Base-by-base conservation (phyloP, 37 sponge, comb jelly and placozoan species). In the Theonella swinhoei region DNA sequence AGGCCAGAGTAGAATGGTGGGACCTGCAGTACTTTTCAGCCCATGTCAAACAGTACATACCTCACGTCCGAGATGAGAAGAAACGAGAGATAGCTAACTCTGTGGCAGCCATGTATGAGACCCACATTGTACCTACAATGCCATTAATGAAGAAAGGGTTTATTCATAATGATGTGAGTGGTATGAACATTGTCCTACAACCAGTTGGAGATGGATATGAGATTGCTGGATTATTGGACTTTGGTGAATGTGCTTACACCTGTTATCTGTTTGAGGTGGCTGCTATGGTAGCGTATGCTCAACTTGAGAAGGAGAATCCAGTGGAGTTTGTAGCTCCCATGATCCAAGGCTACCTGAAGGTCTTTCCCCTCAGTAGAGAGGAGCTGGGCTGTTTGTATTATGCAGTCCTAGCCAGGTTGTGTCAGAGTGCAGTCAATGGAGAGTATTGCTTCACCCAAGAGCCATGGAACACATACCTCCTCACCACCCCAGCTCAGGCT, bases 201-300 rank as follows among this genome's bases (percentile, higher is more conserved):
- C 30, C 25, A 9, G 36, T 71, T 1, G 25, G 37, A 17, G 65
- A 62, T 41, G 11, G 26, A 14, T 30, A 24, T 66, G 67, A 29
- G 22, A 5, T 87, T 30, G 68, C 60, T 47, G 81, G 81, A 1
- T 19, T 81, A n/a, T 75, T 87, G 0, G 88, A 87, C 39, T 80
- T 87, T 29, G 68, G 75, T 39, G 88, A 75, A 14, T 62, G 68
- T 43, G 0, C 26, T 9, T 33, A 68, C 22, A 62, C 88, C 24
- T 80, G 82, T 61, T 58, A 29, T 75, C 54, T 87, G 32, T 87
- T 87, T 76, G 88, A 87, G 29, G 28, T 80, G 3, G 88, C 64
- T 24, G 43, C 81, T 24, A n/a, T 73, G 9, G 35, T 81, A 8
- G 82, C 88, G 8, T 59, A 80, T 40, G 42, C 36, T 31, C 75